Base-by-base conservation (phyloP, 2,797 vertebrate species). In the Danio tinwini region DNA sequence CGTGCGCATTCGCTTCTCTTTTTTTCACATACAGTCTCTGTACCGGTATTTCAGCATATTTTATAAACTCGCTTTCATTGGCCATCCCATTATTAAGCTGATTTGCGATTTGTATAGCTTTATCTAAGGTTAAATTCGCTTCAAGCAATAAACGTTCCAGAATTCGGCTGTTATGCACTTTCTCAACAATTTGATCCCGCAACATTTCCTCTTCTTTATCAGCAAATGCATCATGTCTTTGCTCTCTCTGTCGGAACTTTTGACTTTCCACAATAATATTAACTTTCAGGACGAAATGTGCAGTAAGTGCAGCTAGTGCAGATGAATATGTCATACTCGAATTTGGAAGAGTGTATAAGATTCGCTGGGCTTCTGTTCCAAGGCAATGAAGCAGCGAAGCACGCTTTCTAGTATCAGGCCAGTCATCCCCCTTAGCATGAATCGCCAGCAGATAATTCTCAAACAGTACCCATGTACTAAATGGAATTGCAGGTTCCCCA, bases 251-350 rank as follows among this genome's bases (percentile, higher is more conserved):
- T 0, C 49, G 5, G 39, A 74, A 74, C 39, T 19, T 80, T 29
- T 65, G 61, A 4, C 42, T 7, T 9, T 78, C 52, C 0, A 6
- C 61, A 16, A 73, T 73, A 4, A 61, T 63, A 21, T 74, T 74
- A 12, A 74, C 62, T 47, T 65, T 76, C 2, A 53, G 69, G 10
- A 74, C 62, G 50, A 84, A 58, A 17, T 74, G 40, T 0, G 11
- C 5, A 12, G 7, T 29, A 7, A 70, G 39, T 12, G 47, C 40
- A 2, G 29, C 29, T 29, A 29, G 29, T 1, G 29, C 29, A 29
- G 58, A 8, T 13, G 17, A 49, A 76, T 44, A 53, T 4, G 53
- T 45, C 2, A 2, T 29, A 21, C 21, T 40, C 0, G 56, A 53
- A 19, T 65, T 40, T 5, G 67, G 39, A 21, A 73, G 17, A 4